Evolutionary conservation across 2,888 invertebrate species (phyloP), one percentile per base, ranked within the genome.

Genomic region (Macrosiphum euphorbiae): DNA sequence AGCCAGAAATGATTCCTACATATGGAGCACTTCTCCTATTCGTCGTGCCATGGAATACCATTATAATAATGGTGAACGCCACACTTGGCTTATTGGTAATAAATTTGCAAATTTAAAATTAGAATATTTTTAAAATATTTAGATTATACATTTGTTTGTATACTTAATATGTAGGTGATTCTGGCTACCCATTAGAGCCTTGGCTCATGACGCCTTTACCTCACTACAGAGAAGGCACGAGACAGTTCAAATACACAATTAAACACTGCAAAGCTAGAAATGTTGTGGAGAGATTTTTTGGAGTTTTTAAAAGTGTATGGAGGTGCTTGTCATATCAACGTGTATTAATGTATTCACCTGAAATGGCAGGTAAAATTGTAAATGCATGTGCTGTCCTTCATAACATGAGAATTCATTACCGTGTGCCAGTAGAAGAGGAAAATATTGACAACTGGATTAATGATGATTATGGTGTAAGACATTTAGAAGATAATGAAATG

Each of bases 21-120:
- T 88, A 26, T 88, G 88, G 26, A 88, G 88, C 44, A 88, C 44
- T 10, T 55, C 55, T 26, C 88, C 88, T 7, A 58, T 88, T 5
- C 55, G 55, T 8, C 41, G 88, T 16, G 88, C 88, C 24, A 88
- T 88, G 88, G 55, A 88, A 88, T 88, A 88, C 11, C 88, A 88
- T 55, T 88, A 55, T 5, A 88, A 52, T n/a, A n/a, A n/a, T n/a
- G n/a, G n/a, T n/a, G n/a, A n/a, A n/a, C n/a, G n/a, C n/a, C n/a
- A n/a, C n/a, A n/a, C n/a, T n/a, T n/a, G n/a, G n/a, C n/a, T n/a
- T n/a, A n/a, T n/a, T n/a, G n/a, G n/a, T n/a, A n/a, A n/a, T n/a
- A n/a, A n/a, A n/a, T n/a, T n/a, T n/a, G n/a, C n/a, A n/a, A n/a
- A n/a, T n/a, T n/a, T n/a, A n/a, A n/a, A n/a, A n/a, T n/a, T n/a